Conservation (phyloP, 2,888 invertebrate genomes). For the Amphimallon solstitiale region DNA sequence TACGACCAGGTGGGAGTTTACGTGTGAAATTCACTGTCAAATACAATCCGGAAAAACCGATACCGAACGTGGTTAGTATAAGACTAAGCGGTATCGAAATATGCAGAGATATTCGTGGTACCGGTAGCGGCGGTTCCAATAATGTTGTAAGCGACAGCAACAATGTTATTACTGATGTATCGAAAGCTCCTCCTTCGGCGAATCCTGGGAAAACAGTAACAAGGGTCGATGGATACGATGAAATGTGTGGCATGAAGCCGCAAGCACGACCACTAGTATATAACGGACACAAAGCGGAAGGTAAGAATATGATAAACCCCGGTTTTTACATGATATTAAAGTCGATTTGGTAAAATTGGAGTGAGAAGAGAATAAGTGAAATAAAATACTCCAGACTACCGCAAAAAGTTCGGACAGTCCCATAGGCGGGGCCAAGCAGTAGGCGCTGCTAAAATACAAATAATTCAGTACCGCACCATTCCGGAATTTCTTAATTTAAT, state of each 20-base stretch:
- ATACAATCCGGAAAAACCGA: conserved; percentile 64
- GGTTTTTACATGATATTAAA: too few relatives aligned
- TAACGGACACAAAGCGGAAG: conserved; percentile 69
- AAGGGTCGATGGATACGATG: background rate
- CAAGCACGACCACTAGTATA: conserved; percentile 68
- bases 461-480: too few relatives aligned
- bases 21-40: conserved; percentile 70
- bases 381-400: too few relatives aligned
- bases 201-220: background rate
- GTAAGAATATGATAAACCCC: too few relatives aligned
- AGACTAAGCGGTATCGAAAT: conserved; percentile 70
- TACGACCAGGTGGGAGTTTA: conserved; percentile 67
- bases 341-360: too few relatives aligned
- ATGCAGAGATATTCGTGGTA: conserved; percentile 57
- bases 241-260: conserved; percentile 63
- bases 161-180: background rate
- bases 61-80: conserved; percentile 66
- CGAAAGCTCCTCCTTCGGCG: background rate
- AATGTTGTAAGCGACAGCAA: background rate
- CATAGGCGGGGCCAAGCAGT: too few relatives aligned
- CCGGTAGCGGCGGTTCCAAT: background rate
- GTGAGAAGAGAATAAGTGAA: too few relatives aligned
- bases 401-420: too few relatives aligned
- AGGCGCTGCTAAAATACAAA: too few relatives aligned
- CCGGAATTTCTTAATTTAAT: too few relatives aligned